Evolutionary conservation across 2,888 invertebrate species (phyloP), one percentile per base, ranked within the genome.

Genomic region (Sesamia inferens): DNA sequence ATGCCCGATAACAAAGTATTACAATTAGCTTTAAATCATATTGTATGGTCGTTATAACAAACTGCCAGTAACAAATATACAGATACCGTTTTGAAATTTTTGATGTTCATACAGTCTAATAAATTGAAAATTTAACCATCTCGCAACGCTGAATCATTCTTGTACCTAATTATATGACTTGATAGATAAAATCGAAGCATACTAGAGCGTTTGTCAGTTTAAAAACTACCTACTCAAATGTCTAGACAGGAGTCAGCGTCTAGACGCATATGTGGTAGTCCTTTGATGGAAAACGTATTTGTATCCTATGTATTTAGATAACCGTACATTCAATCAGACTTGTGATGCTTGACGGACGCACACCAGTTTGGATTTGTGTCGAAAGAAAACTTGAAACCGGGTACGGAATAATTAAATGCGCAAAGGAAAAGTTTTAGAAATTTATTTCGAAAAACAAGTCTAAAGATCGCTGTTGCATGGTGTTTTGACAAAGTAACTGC

Each of bases 201-300:
- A 69, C 51, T 65, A 48, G 51, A 73, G 16, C 51, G 65, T 59
- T 62, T 70, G 65, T 77, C 70, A 68, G 71, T 74, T 79, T 78
- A 71, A 66, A 79, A 76, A 72, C 73, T 66, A 67, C 70, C 39
- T 74, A 57, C 70, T 78, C 55, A 68, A 76, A 74, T 64, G 72
- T 76, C 85, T 73, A 82, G 72, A 69, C 77, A 63, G 48, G 57
- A 63, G 80, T 74, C 68, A 57, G 31, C 47, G 75, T 82, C 74
- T 74, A 85, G 75, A 81, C 83, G 51, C 13, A 70, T 84, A 62
- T 85, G 73, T 82, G 66, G 71, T 61, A 74, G 72, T 58, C 68
- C 74, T 77, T 61, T 76, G 77, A 82, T 81, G 61, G 72, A 74
- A 68, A 74, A 71, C 68, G 63, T 74, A 78, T 71, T 65, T 65